Evolutionary conservation across 2,888 invertebrate species (phyloP).

Genomic region (Unio pictorum): DNA sequence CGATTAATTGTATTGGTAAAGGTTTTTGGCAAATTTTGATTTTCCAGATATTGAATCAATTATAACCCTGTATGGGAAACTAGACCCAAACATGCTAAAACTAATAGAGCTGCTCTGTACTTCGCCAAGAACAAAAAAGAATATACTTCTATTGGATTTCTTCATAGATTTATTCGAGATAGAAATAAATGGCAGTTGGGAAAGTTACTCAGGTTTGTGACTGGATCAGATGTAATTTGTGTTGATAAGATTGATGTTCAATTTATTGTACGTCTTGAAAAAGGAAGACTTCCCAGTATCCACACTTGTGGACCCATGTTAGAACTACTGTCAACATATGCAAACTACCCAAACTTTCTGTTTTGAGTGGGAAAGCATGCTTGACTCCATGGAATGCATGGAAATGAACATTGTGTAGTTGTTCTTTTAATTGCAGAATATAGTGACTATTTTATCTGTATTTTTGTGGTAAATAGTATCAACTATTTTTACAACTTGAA

Average conservation of each 20-base stretch:
- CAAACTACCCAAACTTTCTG: conserved; percentile 12
- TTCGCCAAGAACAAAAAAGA: background rate
- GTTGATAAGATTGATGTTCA: conserved; percentile 9
- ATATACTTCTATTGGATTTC: conserved; percentile 6
- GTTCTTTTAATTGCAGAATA: background rate
- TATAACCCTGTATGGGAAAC: too few species aligned
- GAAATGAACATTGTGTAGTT: conserved; percentile 4
- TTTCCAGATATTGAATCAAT: too few species aligned
- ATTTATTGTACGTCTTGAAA: conserved; percentile 7
- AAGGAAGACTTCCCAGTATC: conserved; percentile 9
- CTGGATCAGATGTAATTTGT: conserved; percentile 15
- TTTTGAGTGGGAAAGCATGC: conserved; percentile 12
- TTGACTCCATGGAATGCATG: conserved; percentile 6
- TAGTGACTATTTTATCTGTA: too few species aligned
- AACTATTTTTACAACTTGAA: too few species aligned
- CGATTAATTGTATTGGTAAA: conserved; percentile 4
- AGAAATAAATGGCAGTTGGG: conserved; percentile 6
- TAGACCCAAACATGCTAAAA: conserved; percentile 2
- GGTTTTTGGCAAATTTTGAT: background rate
- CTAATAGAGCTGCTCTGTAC: background rate
- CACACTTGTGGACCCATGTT: conserved; percentile 17
- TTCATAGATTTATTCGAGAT: conserved; percentile 13
- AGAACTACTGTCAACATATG: conserved; percentile 12
- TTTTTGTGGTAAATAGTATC: too few species aligned
- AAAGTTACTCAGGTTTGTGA: conserved; percentile 6